A percentile compares a stretch with the other conserved stretches of the same genome.
phyloP scores from a whole-genome alignment of 2,797 vertebrate species.

The Dermochelys coriacea region DNA sequence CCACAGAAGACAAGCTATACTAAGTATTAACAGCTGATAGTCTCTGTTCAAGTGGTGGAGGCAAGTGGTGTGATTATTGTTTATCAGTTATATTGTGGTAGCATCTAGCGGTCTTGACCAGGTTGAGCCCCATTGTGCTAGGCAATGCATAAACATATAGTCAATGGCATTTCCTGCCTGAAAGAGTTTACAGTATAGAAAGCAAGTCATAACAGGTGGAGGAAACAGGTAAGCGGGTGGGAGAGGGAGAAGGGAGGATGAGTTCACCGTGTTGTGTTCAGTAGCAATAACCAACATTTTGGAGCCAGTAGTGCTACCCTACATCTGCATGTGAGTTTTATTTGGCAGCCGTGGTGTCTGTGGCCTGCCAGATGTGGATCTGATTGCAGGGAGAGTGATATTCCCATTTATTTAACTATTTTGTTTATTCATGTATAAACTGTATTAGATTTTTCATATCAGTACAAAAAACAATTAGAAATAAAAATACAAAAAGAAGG shows the following conservation, averaged over 20 bases:
- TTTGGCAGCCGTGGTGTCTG: neutral
- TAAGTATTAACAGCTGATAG: neutral
- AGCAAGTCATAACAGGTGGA: neutral
- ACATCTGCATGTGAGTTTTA: neutral
- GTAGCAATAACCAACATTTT: rapidly evolving
- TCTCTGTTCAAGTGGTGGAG: neutral
- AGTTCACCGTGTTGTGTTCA: neutral
- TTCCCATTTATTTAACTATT: neutral
- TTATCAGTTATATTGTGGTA: neutral
- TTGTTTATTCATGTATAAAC: neutral
- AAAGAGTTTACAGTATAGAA: neutral
- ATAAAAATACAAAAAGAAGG: neutral
- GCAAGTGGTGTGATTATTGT: neutral
- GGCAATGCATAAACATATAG: neutral
- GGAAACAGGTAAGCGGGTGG: neutral
- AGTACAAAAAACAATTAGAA: neutral
- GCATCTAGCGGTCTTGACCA: neutral
- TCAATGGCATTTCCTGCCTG: neutral
- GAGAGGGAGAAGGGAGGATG: neutral
- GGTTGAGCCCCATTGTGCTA: neutral
- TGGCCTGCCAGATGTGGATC: neutral
- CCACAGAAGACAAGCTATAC: neutral
- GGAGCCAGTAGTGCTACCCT: neutral
- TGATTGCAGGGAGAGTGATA: neutral
- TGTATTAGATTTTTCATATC: neutral